A percentile compares a stretch with the other conserved stretches of the same genome.
Conservation (phyloP, 2,113 vertebrate genomes). For the Crotalus tigris region DNA sequence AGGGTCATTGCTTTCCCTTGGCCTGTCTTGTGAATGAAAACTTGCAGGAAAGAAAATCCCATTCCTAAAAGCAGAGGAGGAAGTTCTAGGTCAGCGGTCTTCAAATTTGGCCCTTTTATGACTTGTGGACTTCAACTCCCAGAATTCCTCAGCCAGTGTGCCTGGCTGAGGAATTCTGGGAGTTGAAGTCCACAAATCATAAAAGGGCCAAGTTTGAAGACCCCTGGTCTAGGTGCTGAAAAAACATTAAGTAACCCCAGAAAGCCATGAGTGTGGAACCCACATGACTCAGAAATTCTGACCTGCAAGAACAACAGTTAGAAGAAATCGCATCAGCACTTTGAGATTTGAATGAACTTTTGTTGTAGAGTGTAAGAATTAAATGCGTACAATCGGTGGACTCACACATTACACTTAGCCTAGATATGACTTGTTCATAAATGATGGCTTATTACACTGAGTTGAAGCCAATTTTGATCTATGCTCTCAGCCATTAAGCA, state of each 20-base stretch:
- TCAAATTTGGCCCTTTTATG: too few species aligned
- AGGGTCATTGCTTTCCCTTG: background rate
- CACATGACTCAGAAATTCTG: background rate
- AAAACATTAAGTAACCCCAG: background rate
- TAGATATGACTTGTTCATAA: background rate
- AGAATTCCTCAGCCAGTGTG: too few species aligned
- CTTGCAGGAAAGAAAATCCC: background rate
- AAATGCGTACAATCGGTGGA: background rate
- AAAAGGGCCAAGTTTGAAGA: too few species aligned
- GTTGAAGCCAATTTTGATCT: background rate
- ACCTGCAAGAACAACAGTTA: background rate
- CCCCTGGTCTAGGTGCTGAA: background rate
- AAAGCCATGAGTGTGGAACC: background rate
- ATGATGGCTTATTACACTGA: background rate
- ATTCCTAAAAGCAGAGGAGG: background rate
- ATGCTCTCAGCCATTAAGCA: background rate
- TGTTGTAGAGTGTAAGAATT: background rate
- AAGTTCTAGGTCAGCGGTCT: background rate
- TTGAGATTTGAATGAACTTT: background rate
- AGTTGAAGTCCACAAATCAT: too few species aligned
- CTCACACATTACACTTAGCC: background rate
- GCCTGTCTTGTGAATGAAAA: background rate
- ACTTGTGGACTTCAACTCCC: too few species aligned
- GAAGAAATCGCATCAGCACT: background rate
- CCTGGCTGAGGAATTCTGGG: too few species aligned